Evolutionary conservation across 2,113 vertebrate species (phyloP), one percentile per base, ranked within the genome.

Genomic region (Rhinopomastus cyanomelas): DNA sequence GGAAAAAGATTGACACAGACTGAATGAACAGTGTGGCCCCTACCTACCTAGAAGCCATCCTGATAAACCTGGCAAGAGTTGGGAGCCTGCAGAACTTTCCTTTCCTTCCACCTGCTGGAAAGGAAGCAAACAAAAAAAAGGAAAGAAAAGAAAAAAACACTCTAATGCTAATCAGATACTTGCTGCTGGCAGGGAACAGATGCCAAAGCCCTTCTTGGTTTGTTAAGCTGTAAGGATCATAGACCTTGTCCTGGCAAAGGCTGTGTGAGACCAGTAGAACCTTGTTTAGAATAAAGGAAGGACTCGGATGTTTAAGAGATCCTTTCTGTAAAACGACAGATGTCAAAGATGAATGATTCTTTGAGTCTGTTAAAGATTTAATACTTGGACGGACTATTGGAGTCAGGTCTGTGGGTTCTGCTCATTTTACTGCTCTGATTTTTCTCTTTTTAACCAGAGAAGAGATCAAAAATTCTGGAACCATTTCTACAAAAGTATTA

Each of bases 41-140:
- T 89, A 95, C 93, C 93, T 93, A 90, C 93, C 93, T 94, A 94
- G 81, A 94, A 95, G 85, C 42, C 90, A 91, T 95, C 93, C 93
- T 0, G 1, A 79, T 76, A 91, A 94, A 93, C 84, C 73, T 93
- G 93, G 88, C 90, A 91, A 85, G 79, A 95, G 73, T 76, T 89
- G 85, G 1, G 1, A 94, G 87, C 76, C 85, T 92, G 69, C 80
- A 91, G 80, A 94, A 95, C 88, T 89, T 88, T 90, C 90, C 89
- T 89, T 88, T 90, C 90, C 80, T 91, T 91, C 86, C 94, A 94
- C 92, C 94, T 95, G 93, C 93, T 91, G 76, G 64, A 67, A 77
- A 61, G 72, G 4, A 56, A 51, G 52, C 12, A 34, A 37, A 37
- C 53, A 44, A 59, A 39, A 48, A 23, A 46, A 71, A 39, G 64